These are phyloP conservation scores for Zygogramma bicolorata DNA, from an alignment of 2,888 invertebrate genomes.

Conservation along the genomic window DNA sequence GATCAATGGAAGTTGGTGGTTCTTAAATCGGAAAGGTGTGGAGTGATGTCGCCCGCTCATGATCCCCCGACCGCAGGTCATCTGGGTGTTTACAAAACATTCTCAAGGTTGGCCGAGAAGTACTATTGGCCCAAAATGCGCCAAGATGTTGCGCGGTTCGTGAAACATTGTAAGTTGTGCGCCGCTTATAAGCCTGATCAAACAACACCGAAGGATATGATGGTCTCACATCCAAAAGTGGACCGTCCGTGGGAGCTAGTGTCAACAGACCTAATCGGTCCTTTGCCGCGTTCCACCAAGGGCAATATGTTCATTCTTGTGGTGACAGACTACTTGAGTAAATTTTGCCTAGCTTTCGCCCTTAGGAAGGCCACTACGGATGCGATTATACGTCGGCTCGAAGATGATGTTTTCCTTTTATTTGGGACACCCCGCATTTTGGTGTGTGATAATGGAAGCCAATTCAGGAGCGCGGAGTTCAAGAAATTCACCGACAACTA, in stretches of 20 bases:
- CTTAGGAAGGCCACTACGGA: too few relatives aligned
- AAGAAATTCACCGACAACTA: slow-evolving; percentile 6
- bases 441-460: slow-evolving; percentile 33
- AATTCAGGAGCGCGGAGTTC: slow-evolving; percentile 15
- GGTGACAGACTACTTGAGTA: slow-evolving; percentile 18
- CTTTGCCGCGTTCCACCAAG: slow-evolving; percentile 26
- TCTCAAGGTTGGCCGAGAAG: neutral
- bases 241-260: neutral
- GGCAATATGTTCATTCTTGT: slow-evolving; percentile 21
- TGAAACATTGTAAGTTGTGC: neutral
- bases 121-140: slow-evolving; percentile 14
- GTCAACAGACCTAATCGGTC: slow-evolving; percentile 26
- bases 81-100: slow-evolving; percentile 4
- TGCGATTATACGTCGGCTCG: neutral
- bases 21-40: neutral
- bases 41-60: neutral
- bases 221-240: neutral
- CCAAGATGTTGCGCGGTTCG: neutral
- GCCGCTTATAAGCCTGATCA: neutral
- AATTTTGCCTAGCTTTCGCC: slow-evolving; percentile 19
- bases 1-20: slow-evolving; percentile 3
- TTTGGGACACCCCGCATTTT: neutral
- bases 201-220: neutral
- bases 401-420: neutral
- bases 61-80: neutral